Percentiles rank a stretch among this genome's conserved stretches.
phyloP scores from a whole-genome alignment of 2,888 invertebrate species.

The Synanthedon andrenaeformis region DNA sequence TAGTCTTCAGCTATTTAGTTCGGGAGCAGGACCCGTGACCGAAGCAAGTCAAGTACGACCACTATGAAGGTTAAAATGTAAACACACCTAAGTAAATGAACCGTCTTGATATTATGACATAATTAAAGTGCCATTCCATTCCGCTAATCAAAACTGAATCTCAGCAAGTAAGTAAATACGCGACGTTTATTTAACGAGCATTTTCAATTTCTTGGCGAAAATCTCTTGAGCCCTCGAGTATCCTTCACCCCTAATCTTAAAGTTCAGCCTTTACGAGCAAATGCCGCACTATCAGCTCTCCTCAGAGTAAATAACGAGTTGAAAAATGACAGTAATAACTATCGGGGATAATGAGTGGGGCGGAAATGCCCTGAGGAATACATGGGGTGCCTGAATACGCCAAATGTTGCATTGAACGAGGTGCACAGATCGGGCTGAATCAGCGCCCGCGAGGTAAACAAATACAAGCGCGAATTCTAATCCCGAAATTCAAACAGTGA shows the following conservation, averaged over 20 bases:
- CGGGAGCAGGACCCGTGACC: too few species aligned
- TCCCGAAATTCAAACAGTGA: too few species aligned
- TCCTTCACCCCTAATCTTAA: conserved; percentile 55
- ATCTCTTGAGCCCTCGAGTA: conserved; percentile 41
- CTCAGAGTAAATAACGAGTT: conserved; percentile 70
- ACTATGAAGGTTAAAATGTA: neutral
- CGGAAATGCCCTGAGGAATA: conserved; percentile 63
- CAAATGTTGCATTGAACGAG: conserved; percentile 53
- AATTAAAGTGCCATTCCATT: neutral
- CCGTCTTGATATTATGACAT: neutral
- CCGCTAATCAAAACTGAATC: conserved; percentile 18
- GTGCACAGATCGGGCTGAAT: conserved; percentile 8
- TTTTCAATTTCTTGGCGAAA: conserved; percentile 59
- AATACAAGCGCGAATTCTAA: conserved; percentile 8
- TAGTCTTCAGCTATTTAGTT: too few species aligned
- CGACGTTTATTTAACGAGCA: conserved; percentile 33
- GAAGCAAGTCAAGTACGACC: too few species aligned
- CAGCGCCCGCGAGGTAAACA: conserved; percentile 44
- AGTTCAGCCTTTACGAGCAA: conserved; percentile 49
- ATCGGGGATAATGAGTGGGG: conserved; percentile 67
- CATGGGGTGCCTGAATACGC: conserved; percentile 44
- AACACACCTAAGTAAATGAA: neutral
- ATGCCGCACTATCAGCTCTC: conserved; percentile 64
- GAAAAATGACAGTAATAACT: conserved; percentile 71
- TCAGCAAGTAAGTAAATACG: conserved; percentile 22